These are phyloP conservation scores for Cataglyphis albicans DNA, from an alignment of 2,888 invertebrate species.

Conservation along the genomic window DNA sequence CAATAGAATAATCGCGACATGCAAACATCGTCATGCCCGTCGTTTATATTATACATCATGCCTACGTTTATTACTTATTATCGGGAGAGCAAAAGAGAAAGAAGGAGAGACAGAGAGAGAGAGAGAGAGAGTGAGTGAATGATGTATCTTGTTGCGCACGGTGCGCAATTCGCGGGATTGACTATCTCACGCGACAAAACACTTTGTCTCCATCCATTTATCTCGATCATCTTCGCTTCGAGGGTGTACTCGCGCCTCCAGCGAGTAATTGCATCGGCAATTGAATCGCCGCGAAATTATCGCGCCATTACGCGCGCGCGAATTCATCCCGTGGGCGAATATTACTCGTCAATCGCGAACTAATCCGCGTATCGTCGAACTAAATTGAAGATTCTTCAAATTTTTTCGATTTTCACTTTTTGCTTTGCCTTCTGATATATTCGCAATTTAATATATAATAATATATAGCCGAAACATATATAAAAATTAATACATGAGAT, in stretches of 20 bases:
- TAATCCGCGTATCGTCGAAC: background rate
- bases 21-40: background rate
- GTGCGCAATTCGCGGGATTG: background rate
- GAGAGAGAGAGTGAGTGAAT: background rate
- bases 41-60: constrained; percentile 41
- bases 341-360: constrained; percentile 30
- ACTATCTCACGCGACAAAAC: constrained; percentile 49
- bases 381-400: background rate
- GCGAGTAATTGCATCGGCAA: constrained; percentile 54
- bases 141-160: constrained; percentile 34
- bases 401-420: background rate
- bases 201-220: constrained; percentile 63
- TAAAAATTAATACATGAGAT: background rate
- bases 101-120: background rate
- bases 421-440: background rate
- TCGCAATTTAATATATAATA: background rate
- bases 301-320: constrained; percentile 37
- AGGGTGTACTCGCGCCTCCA: constrained; percentile 24
- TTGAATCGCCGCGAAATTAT: constrained; percentile 61
- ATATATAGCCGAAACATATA: background rate
- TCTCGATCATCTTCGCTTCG: constrained; percentile 60
- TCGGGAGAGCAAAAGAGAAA: background rate
- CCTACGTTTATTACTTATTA: constrained; percentile 42
- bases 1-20: constrained; percentile 22
- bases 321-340: constrained; percentile 29